phyloP scores from a whole-genome alignment of 2,797 vertebrate genomes.

The Platyrinchus mystaceus region DNA sequence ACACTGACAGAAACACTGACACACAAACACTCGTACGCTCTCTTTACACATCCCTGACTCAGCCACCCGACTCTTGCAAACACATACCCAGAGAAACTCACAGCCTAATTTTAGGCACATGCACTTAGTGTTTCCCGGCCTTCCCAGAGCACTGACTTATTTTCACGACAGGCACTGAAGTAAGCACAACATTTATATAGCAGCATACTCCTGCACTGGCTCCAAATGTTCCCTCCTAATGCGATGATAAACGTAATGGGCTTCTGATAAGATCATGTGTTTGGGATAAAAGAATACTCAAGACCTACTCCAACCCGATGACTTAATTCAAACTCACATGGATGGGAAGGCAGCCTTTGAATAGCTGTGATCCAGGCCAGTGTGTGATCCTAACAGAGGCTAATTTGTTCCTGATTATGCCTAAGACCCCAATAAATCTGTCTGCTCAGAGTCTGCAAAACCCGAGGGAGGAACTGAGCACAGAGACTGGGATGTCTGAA shows the following conservation, averaged over 20 bases:
- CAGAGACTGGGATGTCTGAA: constrained; percentile 57
- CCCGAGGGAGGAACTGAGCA: constrained; percentile 33
- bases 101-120: constrained; percentile 11
- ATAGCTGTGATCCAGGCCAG: constrained; percentile 35
- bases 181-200: constrained; percentile 41
- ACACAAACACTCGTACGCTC: not conserved
- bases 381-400: constrained; percentile 57
- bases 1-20: not conserved
- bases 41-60: not conserved
- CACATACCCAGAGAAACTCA: not conserved
- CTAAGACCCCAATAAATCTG: constrained; percentile 70
- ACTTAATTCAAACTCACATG: constrained; percentile 50
- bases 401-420: constrained; percentile 73
- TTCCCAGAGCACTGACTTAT: not conserved
- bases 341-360: constrained; percentile 23
- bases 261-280: constrained; percentile 46
- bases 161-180: constrained; percentile 2
- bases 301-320: constrained; percentile 28
- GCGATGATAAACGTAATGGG: constrained; percentile 50
- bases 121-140: not conserved
- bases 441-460: constrained; percentile 55
- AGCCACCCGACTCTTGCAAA: not conserved
- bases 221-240: constrained; percentile 40
- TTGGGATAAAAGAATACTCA: constrained; percentile 48
- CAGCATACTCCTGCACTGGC: constrained; percentile 7